These are phyloP conservation scores for Catonia carolina DNA, from an alignment of 2,888 invertebrate species.

Conservation along the genomic window DNA sequence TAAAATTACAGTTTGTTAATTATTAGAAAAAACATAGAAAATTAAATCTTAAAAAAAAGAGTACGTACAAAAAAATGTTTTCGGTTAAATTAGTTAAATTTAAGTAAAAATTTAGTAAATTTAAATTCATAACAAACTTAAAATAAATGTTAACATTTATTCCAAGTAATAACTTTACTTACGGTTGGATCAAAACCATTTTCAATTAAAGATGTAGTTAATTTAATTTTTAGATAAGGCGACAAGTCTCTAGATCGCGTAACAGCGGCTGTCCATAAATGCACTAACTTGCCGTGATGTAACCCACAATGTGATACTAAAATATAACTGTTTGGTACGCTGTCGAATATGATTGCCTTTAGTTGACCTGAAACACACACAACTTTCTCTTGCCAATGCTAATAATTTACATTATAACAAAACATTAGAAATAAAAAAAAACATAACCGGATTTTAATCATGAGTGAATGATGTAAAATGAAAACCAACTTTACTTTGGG, in stretches of 20 bases:
- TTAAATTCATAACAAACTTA: too few species aligned
- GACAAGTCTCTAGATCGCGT: conserved; percentile 30
- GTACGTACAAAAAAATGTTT: too few species aligned
- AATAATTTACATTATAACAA: neutral
- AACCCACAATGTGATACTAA: conserved; percentile 33
- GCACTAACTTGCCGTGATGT: conserved; percentile 29
- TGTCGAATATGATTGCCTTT: conserved; percentile 30
- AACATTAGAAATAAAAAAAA: too few species aligned
- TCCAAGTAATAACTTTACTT: conserved; percentile 35
- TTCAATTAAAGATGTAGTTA: conserved; percentile 31
- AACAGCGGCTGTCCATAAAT: conserved; percentile 34
- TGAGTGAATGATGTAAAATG: too few species aligned
- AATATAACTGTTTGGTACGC: conserved; percentile 26
- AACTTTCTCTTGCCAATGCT: too few species aligned
- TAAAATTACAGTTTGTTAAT: too few species aligned
- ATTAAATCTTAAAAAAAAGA: too few species aligned
- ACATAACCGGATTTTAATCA: too few species aligned
- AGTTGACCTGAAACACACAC: conserved; percentile 26
- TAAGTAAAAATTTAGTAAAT: too few species aligned
- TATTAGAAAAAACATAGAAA: too few species aligned
- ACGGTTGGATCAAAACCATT: conserved; percentile 32
- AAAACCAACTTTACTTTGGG: too few species aligned
- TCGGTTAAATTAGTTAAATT: too few species aligned
- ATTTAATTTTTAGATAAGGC: conserved; percentile 29
- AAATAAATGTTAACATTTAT: conserved; percentile 30